Conservation (phyloP, 1,140 invertebrate genomes). For the Leguminivora glycinivorella region DNA sequence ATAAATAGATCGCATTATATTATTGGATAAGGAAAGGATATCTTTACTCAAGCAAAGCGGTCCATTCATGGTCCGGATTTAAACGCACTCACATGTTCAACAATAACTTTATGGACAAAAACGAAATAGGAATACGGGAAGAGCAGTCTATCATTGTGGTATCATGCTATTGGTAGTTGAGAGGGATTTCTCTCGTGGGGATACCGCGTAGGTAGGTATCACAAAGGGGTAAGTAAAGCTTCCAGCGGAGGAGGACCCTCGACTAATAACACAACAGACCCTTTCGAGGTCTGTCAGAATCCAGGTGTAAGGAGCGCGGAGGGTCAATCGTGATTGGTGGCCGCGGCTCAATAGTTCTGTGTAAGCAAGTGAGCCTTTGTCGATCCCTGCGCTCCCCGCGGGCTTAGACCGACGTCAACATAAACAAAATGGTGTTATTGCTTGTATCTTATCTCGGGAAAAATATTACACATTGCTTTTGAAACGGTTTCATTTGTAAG, state of each 20-base stretch:
- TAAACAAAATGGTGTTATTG: slow-evolving; percentile 72
- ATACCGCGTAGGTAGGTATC: slow-evolving; percentile 53
- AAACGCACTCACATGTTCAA: background rate
- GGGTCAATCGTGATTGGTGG: slow-evolving; percentile 34
- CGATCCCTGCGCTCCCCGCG: slow-evolving; percentile 57
- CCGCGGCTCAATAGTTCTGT: slow-evolving; percentile 53
- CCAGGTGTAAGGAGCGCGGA: slow-evolving; percentile 30
- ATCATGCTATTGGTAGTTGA: slow-evolving; percentile 50
- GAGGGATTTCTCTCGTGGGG: slow-evolving; percentile 50
- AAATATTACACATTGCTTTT: slow-evolving; percentile 62
- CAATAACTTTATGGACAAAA: slow-evolving; percentile 20
- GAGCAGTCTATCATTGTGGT: slow-evolving; percentile 52
- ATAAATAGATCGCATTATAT: background rate
- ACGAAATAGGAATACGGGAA: slow-evolving; percentile 31
- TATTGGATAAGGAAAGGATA: background rate
- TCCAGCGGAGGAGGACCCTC: slow-evolving; percentile 45
- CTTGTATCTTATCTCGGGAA: slow-evolving; percentile 66
- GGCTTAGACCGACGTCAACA: slow-evolving; percentile 66
- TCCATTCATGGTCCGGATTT: background rate
- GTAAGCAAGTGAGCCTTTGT: slow-evolving; percentile 55
- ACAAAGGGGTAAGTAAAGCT: slow-evolving; percentile 39
- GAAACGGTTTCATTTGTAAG: slow-evolving; percentile 50
- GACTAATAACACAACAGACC: slow-evolving; percentile 43
- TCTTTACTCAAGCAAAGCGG: slow-evolving; percentile 12
- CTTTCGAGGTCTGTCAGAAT: slow-evolving; percentile 35